A percentile compares a stretch with the other conserved stretches of the same genome.
Evolutionary conservation across 2,113 vertebrate genomes (phyloP).

Genomic region (Jaculus jaculus): DNA sequence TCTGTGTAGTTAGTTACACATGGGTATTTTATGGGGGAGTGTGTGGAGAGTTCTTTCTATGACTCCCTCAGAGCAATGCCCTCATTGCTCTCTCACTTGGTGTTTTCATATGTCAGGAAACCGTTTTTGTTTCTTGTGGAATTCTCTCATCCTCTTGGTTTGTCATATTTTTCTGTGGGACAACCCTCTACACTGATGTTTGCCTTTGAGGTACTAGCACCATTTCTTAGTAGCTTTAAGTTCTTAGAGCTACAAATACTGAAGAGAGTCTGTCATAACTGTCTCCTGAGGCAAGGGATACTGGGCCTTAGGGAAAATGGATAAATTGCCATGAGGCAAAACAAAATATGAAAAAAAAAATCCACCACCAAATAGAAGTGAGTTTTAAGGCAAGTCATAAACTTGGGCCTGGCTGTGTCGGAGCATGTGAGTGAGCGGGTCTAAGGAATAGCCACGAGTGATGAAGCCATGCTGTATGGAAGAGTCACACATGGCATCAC

Average conservation of each 20-base stretch:
- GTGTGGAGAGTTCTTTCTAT: not conserved
- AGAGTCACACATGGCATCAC: rapidly evolving
- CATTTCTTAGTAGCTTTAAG: not conserved
- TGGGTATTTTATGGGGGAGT: not conserved
- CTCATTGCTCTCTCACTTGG: not conserved
- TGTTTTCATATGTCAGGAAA: not conserved
- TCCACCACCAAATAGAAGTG: not conserved
- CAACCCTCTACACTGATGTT: not conserved
- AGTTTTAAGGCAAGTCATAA: not conserved
- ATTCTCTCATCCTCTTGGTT: not conserved
- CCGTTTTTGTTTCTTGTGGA: not conserved
- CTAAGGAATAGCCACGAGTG: too few relatives aligned
- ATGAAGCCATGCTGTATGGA: rapidly evolving
- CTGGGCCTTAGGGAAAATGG: rapidly evolving
- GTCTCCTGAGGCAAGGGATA: not conserved
- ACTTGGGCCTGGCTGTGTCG: rapidly evolving
- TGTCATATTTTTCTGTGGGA: not conserved
- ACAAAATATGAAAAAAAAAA: not conserved
- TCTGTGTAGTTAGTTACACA: not conserved
- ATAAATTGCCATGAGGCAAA: not conserved
- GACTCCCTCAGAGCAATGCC: not conserved
- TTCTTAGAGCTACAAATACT: not conserved
- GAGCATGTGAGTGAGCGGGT: not conserved
- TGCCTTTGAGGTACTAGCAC: not conserved
- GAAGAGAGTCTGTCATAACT: not conserved